Conservation (phyloP, 1,140 invertebrate genomes). For the Scaptomyza hsui region DNA sequence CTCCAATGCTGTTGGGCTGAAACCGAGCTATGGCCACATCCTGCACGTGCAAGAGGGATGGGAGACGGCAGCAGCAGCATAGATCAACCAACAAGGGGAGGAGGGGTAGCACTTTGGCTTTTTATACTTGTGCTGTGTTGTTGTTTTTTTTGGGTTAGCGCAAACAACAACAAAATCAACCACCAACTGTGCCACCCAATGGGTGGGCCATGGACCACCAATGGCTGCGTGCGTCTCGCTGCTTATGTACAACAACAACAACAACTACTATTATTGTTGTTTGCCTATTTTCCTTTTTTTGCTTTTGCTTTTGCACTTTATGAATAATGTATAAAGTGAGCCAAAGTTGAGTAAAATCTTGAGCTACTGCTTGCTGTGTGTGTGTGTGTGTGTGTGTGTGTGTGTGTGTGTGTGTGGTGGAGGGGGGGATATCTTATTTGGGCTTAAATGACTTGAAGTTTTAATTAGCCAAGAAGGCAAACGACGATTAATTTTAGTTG, state of each 20-base stretch:
- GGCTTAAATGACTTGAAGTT: conserved; percentile 29
- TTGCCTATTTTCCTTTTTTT: conserved; percentile 31
- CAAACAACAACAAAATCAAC: conserved; percentile 49
- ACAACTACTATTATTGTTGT: conserved; percentile 34
- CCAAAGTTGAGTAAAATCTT: neutral
- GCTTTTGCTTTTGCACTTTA: neutral
- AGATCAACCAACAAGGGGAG: conserved; percentile 7
- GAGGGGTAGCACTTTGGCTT: conserved; percentile 41
- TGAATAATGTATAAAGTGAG: conserved; percentile 8
- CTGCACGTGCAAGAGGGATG: conserved; percentile 34
- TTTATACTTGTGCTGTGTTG: conserved; percentile 18
- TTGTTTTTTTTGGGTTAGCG: conserved; percentile 41
- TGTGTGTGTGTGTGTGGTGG: too few relatives aligned
- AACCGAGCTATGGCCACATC: neutral
- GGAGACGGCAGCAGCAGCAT: conserved; percentile 5
- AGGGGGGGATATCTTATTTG: conserved; percentile 2
- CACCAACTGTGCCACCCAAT: conserved; percentile 75
- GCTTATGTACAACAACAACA: conserved; percentile 62
- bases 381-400: too few relatives aligned
- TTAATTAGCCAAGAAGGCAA: conserved; percentile 52
- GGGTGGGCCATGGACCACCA: conserved; percentile 72
- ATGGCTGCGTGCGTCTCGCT: conserved; percentile 61
- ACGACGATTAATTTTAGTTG: conserved; percentile 16
- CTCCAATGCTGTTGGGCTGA: conserved; percentile 48
- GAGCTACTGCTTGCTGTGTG: neutral